These are phyloP conservation scores for Nycticryphes semicollaris DNA, from an alignment of 2,113 vertebrate species.

Conservation along the genomic window DNA sequence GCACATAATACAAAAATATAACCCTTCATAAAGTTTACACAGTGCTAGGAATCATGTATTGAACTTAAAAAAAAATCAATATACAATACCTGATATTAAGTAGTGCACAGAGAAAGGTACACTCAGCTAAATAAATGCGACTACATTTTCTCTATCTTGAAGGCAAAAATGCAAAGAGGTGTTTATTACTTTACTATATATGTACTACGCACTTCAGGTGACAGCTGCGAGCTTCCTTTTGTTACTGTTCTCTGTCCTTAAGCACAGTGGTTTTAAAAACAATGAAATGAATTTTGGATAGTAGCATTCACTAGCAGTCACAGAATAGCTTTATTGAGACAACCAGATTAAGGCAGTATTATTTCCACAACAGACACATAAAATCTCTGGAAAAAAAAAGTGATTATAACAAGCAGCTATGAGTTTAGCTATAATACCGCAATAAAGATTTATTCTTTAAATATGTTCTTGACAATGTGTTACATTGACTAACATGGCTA, in stretches of 20 bases:
- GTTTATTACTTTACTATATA: not conserved
- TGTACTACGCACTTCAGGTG: not conserved
- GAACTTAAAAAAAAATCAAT: not conserved
- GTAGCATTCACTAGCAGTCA: not conserved
- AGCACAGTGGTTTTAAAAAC: not conserved
- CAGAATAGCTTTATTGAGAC: not conserved
- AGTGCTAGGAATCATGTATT: not conserved
- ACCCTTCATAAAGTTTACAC: not conserved
- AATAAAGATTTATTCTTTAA: not conserved
- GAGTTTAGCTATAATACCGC: not conserved
- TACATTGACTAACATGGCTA: not conserved
- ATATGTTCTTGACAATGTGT: not conserved
- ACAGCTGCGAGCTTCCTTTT: not conserved
- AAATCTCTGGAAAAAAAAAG: not conserved
- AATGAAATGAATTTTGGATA: not conserved
- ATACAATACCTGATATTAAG: not conserved
- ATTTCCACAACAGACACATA: not conserved
- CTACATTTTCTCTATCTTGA: not conserved
- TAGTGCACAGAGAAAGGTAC: not conserved
- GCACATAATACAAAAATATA: not conserved
- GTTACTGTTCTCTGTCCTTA: not conserved
- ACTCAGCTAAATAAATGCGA: not conserved
- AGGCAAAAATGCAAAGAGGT: not conserved
- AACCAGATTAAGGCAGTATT: not conserved
- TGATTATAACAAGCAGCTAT: not conserved